Evolutionary conservation across 2,113 vertebrate genomes (phyloP).

Genomic region (Passer domesticus): DNA sequence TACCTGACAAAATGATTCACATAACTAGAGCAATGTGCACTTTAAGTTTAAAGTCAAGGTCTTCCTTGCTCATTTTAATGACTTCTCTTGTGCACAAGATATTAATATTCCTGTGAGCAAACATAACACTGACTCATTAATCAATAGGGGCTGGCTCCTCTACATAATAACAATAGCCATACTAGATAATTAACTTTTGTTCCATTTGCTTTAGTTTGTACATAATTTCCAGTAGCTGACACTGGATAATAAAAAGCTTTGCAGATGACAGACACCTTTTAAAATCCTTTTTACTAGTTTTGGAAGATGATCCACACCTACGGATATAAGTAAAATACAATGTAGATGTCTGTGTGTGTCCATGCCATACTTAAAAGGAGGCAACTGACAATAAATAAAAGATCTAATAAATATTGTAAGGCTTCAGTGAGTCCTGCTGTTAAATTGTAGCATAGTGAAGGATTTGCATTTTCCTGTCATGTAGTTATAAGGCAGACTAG

Average conservation of each 20-base stretch:
- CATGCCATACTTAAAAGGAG: constrained; percentile 57
- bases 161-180: constrained; percentile 60
- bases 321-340: constrained; percentile 12
- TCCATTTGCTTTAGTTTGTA: constrained; percentile 77
- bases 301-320: constrained; percentile 23
- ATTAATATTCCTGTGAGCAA: constrained; percentile 87
- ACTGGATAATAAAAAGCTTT: constrained; percentile 56
- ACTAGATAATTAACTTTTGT: constrained; percentile 83
- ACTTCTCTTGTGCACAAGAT: constrained; percentile 79
- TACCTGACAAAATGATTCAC: constrained; percentile 66
- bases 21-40: constrained; percentile 53
- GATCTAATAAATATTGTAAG: constrained; percentile 50
- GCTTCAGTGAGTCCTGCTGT: constrained; percentile 39
- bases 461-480: constrained; percentile 53
- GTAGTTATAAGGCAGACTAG: constrained; percentile 10
- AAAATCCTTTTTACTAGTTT: constrained; percentile 45
- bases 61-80: constrained; percentile 81
- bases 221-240: constrained; percentile 76
- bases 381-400: constrained; percentile 64
- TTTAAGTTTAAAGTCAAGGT: constrained; percentile 71
- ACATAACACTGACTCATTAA: constrained; percentile 84
- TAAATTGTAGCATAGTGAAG: constrained; percentile 19
- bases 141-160: constrained; percentile 83
- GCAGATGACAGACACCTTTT: constrained; percentile 44
- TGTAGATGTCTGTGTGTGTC: neutral